Evolutionary conservation across 1,140 invertebrate species (phyloP).

Genomic region (Aphelenchoides besseyi): DNA sequence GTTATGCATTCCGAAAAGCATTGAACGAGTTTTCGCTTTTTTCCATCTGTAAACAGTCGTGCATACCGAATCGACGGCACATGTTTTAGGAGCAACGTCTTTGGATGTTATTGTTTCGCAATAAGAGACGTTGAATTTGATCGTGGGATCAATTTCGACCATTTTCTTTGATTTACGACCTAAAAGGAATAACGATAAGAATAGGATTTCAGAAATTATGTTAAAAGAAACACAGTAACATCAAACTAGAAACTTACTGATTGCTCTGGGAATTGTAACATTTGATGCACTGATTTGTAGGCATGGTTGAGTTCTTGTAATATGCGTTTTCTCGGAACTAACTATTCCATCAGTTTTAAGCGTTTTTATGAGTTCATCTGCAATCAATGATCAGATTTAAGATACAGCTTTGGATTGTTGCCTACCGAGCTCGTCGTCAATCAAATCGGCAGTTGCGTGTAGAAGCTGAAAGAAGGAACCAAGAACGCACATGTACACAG

Average conservation of each 20-base stretch:
- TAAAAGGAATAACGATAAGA: neutral
- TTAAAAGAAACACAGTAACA: too few species aligned
- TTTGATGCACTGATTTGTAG: neutral
- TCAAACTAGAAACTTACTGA: constrained; percentile 5
- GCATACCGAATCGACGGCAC: constrained; percentile 14
- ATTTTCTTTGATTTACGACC: neutral
- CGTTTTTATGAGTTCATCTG: constrained; percentile 5
- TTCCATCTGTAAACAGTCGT: constrained; percentile 16
- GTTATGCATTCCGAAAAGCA: constrained; percentile 8
- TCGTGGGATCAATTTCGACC: constrained; percentile 8
- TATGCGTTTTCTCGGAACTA: neutral
- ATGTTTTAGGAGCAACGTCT: neutral
- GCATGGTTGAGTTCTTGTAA: constrained; percentile 2
- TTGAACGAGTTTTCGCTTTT: constrained; percentile 4
- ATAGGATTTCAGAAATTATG: too few species aligned
- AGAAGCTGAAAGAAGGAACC: neutral
- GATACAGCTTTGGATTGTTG: too few species aligned
- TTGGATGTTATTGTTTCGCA: neutral
- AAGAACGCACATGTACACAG: neutral
- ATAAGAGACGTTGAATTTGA: constrained; percentile 3
- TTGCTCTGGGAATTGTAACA: neutral
- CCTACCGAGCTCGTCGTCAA: neutral
- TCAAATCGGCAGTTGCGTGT: neutral
- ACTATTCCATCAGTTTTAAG: neutral
- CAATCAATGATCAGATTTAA: neutral